Conservation (phyloP, 2,797 vertebrate genomes). For the Acanthornis magna region DNA sequence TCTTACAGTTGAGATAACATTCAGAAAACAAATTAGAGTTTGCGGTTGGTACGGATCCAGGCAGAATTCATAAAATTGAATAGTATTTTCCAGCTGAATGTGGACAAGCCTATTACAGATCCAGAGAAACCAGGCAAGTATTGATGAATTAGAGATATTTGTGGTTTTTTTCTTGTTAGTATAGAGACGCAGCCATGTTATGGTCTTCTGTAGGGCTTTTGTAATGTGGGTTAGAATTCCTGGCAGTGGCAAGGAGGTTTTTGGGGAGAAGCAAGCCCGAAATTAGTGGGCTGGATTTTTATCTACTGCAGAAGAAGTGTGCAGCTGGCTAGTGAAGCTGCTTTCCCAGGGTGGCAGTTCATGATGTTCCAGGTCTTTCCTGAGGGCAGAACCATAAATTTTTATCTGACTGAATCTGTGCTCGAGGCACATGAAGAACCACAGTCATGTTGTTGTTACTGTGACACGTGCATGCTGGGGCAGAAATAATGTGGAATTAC, state of each 20-base stretch:
- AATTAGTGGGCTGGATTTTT: not conserved
- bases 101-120: not conserved
- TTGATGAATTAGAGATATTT: not conserved
- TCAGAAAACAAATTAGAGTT: slow-evolving; percentile 50
- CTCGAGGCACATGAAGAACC: not conserved
- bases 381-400: not conserved
- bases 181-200: not conserved
- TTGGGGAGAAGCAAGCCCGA: accelerated
- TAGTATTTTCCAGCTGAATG: not conserved
- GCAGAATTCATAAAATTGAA: slow-evolving; percentile 20
- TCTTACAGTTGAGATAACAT: slow-evolving; percentile 43
- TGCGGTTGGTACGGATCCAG: not conserved
- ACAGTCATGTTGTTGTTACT: not conserved
- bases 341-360: not conserved
- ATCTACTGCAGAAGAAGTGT: not conserved
- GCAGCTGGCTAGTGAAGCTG: not conserved
- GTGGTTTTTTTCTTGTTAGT: not conserved
- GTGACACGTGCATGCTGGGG: accelerated
- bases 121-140: not conserved
- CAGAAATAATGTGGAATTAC: not conserved
- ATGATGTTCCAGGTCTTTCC: not conserved
- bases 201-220: not conserved
- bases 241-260: not conserved
- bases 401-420: not conserved
- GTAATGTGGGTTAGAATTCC: not conserved